These are phyloP conservation scores for Pogonus chalceus DNA, from an alignment of 1,140 invertebrate species.

Conservation along the genomic window DNA sequence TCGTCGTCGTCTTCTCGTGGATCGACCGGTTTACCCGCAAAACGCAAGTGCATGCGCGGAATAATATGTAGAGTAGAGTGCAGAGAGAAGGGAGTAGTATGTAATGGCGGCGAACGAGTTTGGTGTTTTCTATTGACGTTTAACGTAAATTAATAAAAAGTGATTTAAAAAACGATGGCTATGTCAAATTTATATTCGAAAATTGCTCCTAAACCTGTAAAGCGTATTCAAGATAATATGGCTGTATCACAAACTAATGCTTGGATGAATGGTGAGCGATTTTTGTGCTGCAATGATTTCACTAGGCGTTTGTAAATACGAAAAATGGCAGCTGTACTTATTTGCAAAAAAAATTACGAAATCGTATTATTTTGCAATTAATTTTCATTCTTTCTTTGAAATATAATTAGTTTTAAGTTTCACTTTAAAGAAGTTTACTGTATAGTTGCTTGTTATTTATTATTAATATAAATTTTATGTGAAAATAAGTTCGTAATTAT, in stretches of 20 bases:
- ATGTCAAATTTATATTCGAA: slow-evolving; percentile 68
- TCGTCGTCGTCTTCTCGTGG: too few relatives aligned
- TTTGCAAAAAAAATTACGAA: too few relatives aligned
- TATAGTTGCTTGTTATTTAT: too few relatives aligned
- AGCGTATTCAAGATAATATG: slow-evolving; percentile 57
- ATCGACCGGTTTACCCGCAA: too few relatives aligned
- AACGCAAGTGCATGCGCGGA: not conserved
- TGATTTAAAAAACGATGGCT: slow-evolving; percentile 36
- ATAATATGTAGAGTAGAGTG: not conserved
- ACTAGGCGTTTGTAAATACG: not conserved
- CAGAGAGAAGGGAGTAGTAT: not conserved
- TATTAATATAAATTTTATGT: too few relatives aligned
- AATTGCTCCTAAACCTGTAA: slow-evolving; percentile 57
- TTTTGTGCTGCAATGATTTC: not conserved
- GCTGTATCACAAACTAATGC: slow-evolving; percentile 68
- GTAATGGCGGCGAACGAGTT: not conserved
- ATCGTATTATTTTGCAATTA: too few relatives aligned
- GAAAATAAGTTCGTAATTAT: too few relatives aligned
- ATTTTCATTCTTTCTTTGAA: too few relatives aligned
- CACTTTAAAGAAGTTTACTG: too few relatives aligned
- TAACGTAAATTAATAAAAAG: not conserved
- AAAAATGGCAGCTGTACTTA: slow-evolving; percentile 1
- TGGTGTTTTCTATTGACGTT: slow-evolving; percentile 1
- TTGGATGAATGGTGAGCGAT: slow-evolving; percentile 70
- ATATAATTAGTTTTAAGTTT: too few relatives aligned